phyloP scores from a whole-genome alignment of 2,888 invertebrate genomes.

The Pseudanteris insignis region DNA sequence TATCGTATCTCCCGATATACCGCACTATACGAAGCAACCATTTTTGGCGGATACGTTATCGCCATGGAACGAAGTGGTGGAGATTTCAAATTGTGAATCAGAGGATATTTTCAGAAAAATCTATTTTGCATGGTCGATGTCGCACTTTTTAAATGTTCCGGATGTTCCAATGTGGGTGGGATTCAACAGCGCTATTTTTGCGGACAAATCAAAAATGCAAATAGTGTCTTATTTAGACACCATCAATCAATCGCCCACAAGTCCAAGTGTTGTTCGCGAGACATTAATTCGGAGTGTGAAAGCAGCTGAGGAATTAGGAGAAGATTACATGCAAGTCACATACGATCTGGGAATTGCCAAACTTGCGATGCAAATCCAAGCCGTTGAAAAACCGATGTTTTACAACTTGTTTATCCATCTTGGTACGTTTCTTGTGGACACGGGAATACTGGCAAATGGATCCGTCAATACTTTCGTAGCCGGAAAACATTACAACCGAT shows the following conservation, averaged over 20 bases:
- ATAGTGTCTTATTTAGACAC: neutral
- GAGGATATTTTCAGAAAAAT: neutral
- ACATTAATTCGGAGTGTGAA: slow-evolving; percentile 39
- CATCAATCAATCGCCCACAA: neutral
- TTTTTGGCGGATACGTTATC: neutral
- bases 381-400: slow-evolving; percentile 50
- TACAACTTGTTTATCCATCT: slow-evolving; percentile 50
- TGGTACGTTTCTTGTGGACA: slow-evolving; percentile 15
- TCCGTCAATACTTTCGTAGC: slow-evolving; percentile 35
- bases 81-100: neutral
- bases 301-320: slow-evolving; percentile 39
- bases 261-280: neutral
- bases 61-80: neutral
- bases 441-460: slow-evolving; percentile 33
- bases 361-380: slow-evolving; percentile 50
- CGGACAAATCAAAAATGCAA: slow-evolving; percentile 46
- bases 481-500: slow-evolving; percentile 39
- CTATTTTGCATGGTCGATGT: slow-evolving; percentile 43
- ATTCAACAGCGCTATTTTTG: slow-evolving; percentile 48
- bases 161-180: slow-evolving; percentile 50
- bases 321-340: slow-evolving; percentile 42
- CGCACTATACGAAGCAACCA: neutral
- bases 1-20: neutral
- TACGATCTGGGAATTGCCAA: slow-evolving; percentile 50
- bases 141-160: slow-evolving; percentile 43